Conservation (phyloP, 1,140 invertebrate species). For the Drosophila sp. region DNA sequence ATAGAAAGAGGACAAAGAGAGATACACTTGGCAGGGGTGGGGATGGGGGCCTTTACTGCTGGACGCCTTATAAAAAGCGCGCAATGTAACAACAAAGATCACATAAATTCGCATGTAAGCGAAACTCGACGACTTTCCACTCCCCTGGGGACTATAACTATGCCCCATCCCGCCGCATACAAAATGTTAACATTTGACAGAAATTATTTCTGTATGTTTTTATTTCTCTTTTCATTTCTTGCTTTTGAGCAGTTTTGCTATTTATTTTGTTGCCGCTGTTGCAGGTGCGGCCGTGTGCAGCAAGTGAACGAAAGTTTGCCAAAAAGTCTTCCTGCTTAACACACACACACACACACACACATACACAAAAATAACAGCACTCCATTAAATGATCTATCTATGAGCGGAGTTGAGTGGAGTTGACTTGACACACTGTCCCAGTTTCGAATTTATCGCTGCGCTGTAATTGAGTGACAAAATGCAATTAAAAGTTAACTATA, state of each 20-base stretch:
- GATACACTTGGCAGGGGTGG: neutral
- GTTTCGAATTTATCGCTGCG: slow-evolving; percentile 55
- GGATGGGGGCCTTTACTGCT: slow-evolving; percentile 35
- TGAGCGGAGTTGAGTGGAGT: slow-evolving; percentile 4
- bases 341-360: slow-evolving; percentile 21
- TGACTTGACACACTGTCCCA: slow-evolving; percentile 75
- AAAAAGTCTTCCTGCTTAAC: slow-evolving; percentile 70
- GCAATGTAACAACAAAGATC: slow-evolving; percentile 48
- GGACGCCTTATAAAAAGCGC: slow-evolving; percentile 62
- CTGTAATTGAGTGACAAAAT: slow-evolving; percentile 73
- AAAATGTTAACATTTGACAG: slow-evolving; percentile 60
- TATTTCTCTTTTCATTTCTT: too few species aligned
- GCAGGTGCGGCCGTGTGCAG: slow-evolving; percentile 53
- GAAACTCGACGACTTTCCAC: slow-evolving; percentile 34
- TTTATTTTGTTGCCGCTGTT: slow-evolving; percentile 9
- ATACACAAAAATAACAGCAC: slow-evolving; percentile 29
- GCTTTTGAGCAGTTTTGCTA: slow-evolving; percentile 34
- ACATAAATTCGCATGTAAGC: slow-evolving; percentile 55
- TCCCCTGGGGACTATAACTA: neutral
- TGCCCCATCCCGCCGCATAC: slow-evolving; percentile 34
- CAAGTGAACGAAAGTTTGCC: slow-evolving; percentile 54
- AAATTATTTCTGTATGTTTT: slow-evolving; percentile 44
- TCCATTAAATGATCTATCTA: slow-evolving; percentile 65
- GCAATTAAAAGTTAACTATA: slow-evolving; percentile 68
- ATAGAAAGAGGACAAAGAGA: neutral